phyloP scores from a whole-genome alignment of 2,797 vertebrate genomes.

The Tiaroga cobitis region DNA sequence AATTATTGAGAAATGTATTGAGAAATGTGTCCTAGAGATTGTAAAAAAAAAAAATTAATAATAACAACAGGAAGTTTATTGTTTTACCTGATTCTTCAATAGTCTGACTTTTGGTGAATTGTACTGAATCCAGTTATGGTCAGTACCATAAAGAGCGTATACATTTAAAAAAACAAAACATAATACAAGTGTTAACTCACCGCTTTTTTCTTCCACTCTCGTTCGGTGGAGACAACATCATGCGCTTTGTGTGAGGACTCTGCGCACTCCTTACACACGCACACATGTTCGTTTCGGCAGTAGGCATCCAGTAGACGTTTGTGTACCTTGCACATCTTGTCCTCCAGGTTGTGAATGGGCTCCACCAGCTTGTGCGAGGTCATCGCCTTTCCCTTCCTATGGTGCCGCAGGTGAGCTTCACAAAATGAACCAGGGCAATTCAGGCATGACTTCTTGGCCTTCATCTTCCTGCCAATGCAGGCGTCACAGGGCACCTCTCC shows the following conservation, averaged over 20 bases:
- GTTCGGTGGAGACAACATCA: slow-evolving; percentile 72
- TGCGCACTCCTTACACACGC: slow-evolving; percentile 74
- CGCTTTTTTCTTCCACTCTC: slow-evolving; percentile 80
- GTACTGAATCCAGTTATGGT: not conserved
- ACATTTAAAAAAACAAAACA: not conserved
- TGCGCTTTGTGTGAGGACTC: slow-evolving; percentile 75
- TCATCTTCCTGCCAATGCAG: slow-evolving; percentile 83
- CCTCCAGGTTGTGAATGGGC: slow-evolving; percentile 76
- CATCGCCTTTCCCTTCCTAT: slow-evolving; percentile 76
- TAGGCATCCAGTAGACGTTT: slow-evolving; percentile 77
- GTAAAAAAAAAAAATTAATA: not conserved
- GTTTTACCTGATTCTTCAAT: not conserved
- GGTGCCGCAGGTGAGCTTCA: slow-evolving; percentile 76
- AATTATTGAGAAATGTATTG: no score
- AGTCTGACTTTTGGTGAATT: not conserved
- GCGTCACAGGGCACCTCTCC: slow-evolving; percentile 79
- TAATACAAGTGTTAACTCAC: slow-evolving; percentile 62
- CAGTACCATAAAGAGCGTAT: rapidly evolving
- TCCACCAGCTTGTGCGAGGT: slow-evolving; percentile 74
- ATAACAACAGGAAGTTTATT: not conserved
- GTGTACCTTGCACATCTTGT: slow-evolving; percentile 80
- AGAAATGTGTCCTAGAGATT: not conserved
- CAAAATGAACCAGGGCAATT: slow-evolving; percentile 80
- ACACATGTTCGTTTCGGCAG: slow-evolving; percentile 77
- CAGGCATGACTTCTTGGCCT: slow-evolving; percentile 78